Conservation (phyloP, 2,888 invertebrate genomes). For the Apodemia mormo region DNA sequence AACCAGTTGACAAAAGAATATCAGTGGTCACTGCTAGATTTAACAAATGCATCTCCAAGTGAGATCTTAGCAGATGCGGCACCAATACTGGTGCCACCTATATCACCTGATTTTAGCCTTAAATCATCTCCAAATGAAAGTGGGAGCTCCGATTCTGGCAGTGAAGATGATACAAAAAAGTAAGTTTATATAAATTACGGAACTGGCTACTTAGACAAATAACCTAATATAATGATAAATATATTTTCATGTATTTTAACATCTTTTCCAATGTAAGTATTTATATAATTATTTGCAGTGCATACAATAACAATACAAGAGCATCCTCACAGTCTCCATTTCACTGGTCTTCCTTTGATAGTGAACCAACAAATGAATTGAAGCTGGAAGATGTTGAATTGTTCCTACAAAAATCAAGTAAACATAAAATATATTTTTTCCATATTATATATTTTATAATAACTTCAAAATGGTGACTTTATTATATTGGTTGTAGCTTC, state of each 20-base stretch:
- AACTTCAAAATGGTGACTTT: neutral
- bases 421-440: conserved; percentile 17
- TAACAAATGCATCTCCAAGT: conserved; percentile 72
- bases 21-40: conserved; percentile 70
- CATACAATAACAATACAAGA: conserved; percentile 53
- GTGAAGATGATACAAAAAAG: conserved; percentile 77
- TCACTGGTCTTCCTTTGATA: conserved; percentile 61
- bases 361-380: conserved; percentile 60
- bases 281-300: conserved; percentile 23
- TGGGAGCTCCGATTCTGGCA: conserved; percentile 71
- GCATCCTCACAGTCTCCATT: conserved; percentile 65
- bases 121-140: conserved; percentile 66
- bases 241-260: neutral
- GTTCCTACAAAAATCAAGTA: conserved; percentile 68
- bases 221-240: too few species aligned
- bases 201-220: too few species aligned
- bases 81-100: conserved; percentile 60
- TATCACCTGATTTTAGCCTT: conserved; percentile 63
- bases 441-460: neutral
- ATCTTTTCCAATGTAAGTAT: neutral
- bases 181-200: conserved; percentile 38
- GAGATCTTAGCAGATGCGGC: conserved; percentile 76
- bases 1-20: conserved; percentile 68
- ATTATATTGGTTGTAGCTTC: conserved; percentile 3
- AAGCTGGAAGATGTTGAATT: conserved; percentile 71